Percentiles rank a stretch among this genome's conserved stretches.
These are phyloP conservation scores for Ethmia dodecea DNA, from an alignment of 2,888 invertebrate genomes.

Conservation along the genomic window DNA sequence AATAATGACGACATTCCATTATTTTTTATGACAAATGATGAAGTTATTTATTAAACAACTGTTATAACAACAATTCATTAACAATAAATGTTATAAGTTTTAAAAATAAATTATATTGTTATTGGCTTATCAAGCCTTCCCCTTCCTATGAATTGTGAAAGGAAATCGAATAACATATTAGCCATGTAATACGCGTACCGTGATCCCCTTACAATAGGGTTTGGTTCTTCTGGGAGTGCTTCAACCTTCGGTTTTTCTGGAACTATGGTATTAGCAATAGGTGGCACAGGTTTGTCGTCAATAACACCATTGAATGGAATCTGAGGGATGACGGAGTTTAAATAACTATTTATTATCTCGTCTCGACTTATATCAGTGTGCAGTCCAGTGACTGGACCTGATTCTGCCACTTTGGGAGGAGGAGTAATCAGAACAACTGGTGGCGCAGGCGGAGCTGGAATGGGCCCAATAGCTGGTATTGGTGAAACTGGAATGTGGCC, in stretches of 20 bases:
- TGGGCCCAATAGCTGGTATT: constrained; percentile 9
- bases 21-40: too few species aligned
- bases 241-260: constrained; percentile 5
- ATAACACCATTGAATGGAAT: not conserved
- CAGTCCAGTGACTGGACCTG: constrained; percentile 12
- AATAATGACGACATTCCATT: too few species aligned
- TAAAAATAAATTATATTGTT: not conserved
- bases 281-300: constrained; percentile 10
- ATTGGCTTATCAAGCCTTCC: constrained; percentile 17
- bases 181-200: constrained; percentile 47
- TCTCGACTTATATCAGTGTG: constrained; percentile 27
- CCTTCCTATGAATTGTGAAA: constrained; percentile 46
- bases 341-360: constrained; percentile 22
- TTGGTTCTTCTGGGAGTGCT: constrained; percentile 2
- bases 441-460: constrained; percentile 9
- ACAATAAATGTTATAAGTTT: too few species aligned
- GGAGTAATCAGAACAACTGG: constrained; percentile 22
- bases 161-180: constrained; percentile 46
- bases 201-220: constrained; percentile 27
- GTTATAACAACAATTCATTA: too few species aligned
- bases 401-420: constrained; percentile 7
- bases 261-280: constrained; percentile 12
- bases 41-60: constrained; percentile 1
- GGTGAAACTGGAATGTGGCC: too few species aligned
- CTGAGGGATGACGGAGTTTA: constrained; percentile 13